Base-by-base conservation (phyloP, 2,113 vertebrate species). In the Willisornis vidua region DNA sequence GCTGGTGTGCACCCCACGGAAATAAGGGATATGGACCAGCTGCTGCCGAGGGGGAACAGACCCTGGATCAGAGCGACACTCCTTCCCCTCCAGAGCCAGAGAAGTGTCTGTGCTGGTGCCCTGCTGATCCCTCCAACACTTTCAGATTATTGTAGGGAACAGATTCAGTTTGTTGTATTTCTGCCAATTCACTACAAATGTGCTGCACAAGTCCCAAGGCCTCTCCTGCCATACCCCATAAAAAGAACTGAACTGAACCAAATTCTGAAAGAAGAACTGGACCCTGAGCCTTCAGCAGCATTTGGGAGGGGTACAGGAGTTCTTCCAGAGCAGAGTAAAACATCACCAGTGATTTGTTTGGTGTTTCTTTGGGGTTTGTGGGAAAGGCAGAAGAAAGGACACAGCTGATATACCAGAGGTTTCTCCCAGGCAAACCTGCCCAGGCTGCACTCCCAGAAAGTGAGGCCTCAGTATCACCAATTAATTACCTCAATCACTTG, bases 251-350 rank as follows among this genome's bases (percentile, higher is more conserved):
- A n/a, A 75, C 37, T 54, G 46, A 54, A 28, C 5, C 23, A 31
- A 71, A 37, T 20, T 26, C 51, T 13, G 4, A 12, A n/a, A 39
- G 35, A 29, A 66, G 65, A 65, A 24, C 3, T 29, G 10, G 10
- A 23, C 46, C 80, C 12, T 19, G 35, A 58, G 10, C 51, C 58
- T 55, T 41, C 39, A 76, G 22, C 8, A 33, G 14, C 23, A 29
- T 43, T 43, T 2, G 4, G 1, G 0, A 65, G 31, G 35, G n/a
- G 24, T 5, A 5, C 2, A 22, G 1, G 1, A 48, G 51, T 48
- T 26, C 33, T 37, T 65, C 26, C 28, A 33, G 51, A 48, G 17
- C 12, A 24, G 28, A 57, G 23, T 35, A 33, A 62, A 49, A 33
- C 37, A n/a, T 9, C 46, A 29, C 8, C 9, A 37, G 4, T 4